Conservation (phyloP, 2,797 vertebrate genomes). For the Setipinna tenuifilis region DNA sequence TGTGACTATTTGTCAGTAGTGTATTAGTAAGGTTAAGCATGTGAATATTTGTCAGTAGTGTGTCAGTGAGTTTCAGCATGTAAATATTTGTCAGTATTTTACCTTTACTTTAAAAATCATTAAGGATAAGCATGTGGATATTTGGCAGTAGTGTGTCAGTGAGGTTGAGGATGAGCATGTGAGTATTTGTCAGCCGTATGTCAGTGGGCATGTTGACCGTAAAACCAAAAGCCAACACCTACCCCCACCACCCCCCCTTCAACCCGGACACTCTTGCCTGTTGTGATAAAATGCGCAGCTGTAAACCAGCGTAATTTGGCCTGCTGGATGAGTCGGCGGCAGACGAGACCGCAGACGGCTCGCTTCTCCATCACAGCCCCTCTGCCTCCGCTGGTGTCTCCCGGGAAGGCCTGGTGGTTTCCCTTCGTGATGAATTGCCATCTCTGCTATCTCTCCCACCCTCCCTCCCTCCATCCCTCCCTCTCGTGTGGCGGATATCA, state of each 20-base stretch:
- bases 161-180: too few relatives aligned
- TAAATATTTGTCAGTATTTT: too few relatives aligned
- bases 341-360: constrained; percentile 4
- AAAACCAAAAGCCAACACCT: not conserved
- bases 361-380: constrained; percentile 17
- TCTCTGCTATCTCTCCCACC: constrained; percentile 18
- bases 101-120: too few relatives aligned
- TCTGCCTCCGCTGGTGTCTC: constrained; percentile 29
- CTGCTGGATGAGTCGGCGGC: not conserved
- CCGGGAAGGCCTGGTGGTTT: constrained; percentile 42
- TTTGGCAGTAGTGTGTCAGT: not conserved
- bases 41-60: too few relatives aligned
- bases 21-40: too few relatives aligned
- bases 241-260: too few relatives aligned
- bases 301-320: not conserved
- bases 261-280: too few relatives aligned
- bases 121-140: too few relatives aligned
- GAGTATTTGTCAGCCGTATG: too few relatives aligned
- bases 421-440: constrained; percentile 50
- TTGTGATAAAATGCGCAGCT: not conserved
- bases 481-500: constrained; percentile 24
- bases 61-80: too few relatives aligned
- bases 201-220: not conserved
- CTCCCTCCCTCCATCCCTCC: constrained; percentile 33
- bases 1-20: too few relatives aligned